Conservation (phyloP, 2,797 vertebrate species). For the Macroramphosus scolopax region DNA sequence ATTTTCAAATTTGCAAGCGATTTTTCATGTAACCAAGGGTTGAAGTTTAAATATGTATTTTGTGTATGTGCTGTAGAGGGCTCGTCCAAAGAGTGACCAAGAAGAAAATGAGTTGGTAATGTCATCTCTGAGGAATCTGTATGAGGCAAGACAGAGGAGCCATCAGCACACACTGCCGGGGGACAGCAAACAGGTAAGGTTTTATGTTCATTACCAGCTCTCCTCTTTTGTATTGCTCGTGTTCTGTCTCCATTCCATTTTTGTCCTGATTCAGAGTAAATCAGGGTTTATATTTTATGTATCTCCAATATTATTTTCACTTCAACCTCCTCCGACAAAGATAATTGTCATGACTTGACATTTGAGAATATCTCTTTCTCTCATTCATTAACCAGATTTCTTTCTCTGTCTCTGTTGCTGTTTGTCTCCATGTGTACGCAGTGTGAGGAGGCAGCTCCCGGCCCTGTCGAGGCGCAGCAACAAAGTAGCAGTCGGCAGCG, state of each 20-base stretch:
- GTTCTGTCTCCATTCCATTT: too few species aligned
- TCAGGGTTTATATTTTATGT: too few species aligned
- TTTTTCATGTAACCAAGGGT: too few species aligned
- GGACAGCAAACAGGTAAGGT: conserved; percentile 83
- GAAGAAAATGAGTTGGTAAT: conserved; percentile 93
- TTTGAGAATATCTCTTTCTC: neutral
- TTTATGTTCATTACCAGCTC: neutral
- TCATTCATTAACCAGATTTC: neutral
- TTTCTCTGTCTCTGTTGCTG: conserved; percentile 1
- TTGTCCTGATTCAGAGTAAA: too few species aligned
- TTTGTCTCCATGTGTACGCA: conserved; percentile 4
- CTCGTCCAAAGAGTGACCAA: conserved; percentile 88
- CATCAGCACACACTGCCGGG: conserved; percentile 81
- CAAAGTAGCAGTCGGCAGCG: conserved; percentile 83
- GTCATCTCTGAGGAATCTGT: conserved; percentile 84
- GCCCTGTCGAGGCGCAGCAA: conserved; percentile 66
- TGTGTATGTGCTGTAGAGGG: conserved; percentile 79
- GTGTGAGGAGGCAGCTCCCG: conserved; percentile 52
- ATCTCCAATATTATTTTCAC: too few species aligned
- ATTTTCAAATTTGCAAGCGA: too few species aligned
- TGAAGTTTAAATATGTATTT: conserved; percentile 13
- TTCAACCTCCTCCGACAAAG: too few species aligned
- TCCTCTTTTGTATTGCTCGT: too few species aligned
- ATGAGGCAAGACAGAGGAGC: conserved; percentile 89
- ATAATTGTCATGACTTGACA: too few species aligned